phyloP scores from a whole-genome alignment of 2,888 invertebrate species.

The Scaptomyza caliginosa region DNA sequence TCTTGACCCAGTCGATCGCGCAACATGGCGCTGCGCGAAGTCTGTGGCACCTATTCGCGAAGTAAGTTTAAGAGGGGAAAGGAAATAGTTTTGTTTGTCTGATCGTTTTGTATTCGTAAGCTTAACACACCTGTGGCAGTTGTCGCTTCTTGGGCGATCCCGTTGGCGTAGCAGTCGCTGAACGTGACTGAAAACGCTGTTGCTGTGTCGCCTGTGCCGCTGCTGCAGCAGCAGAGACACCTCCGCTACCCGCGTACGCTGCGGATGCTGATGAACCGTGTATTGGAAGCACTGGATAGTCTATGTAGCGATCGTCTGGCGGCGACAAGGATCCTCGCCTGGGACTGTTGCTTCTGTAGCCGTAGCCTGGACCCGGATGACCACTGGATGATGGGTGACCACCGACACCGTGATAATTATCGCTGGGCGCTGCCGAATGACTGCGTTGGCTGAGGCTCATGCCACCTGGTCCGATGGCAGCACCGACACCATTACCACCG shows the following conservation, averaged over 20 bases:
- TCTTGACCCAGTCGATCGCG: conserved; percentile 88
- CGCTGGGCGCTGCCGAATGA: conserved; percentile 92
- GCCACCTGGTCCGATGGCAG: conserved; percentile 83
- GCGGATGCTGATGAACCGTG: conserved; percentile 74
- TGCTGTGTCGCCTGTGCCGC: conserved; percentile 80
- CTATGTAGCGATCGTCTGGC: conserved; percentile 84
- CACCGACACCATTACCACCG: conserved; percentile 81
- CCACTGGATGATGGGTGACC: conserved; percentile 32
- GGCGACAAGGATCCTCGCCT: conserved; percentile 85
- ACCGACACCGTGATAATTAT: conserved; percentile 81
- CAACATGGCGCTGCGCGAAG: conserved; percentile 84
- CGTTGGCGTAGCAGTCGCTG: conserved; percentile 96
- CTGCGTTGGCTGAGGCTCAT: conserved; percentile 87
- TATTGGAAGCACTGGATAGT: conserved; percentile 84
- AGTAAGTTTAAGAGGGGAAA: background rate
- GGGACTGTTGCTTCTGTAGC: conserved; percentile 90
- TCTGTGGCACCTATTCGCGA: conserved; percentile 89
- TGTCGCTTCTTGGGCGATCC: conserved; percentile 95
- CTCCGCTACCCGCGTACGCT: conserved; percentile 46
- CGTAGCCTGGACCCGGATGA: conserved; percentile 69
- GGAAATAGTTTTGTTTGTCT: no score
- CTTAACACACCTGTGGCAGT: conserved; percentile 4
- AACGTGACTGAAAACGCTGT: conserved; percentile 90
- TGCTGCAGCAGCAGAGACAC: conserved; percentile 40
- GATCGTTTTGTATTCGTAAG: no score